Percentiles rank a stretch among this genome's conserved stretches.
Evolutionary conservation across 2,888 invertebrate genomes (phyloP).

Genomic region (Synergus itoensis): DNA sequence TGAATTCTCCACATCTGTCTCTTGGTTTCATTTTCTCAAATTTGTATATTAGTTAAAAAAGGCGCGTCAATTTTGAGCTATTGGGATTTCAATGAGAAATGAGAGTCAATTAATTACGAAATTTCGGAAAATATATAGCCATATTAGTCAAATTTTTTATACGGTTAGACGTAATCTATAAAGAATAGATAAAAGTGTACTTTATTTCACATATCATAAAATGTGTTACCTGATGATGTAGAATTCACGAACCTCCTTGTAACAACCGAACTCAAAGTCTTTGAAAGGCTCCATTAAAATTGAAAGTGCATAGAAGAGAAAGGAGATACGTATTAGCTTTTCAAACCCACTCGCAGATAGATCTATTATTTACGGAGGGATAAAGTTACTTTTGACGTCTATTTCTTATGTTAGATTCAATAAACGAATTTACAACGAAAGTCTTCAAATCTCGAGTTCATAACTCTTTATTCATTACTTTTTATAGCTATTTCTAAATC

Average conservation of each 20-base stretch:
- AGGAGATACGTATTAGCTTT: not conserved
- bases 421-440: not conserved
- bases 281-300: conserved; percentile 18
- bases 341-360: not conserved
- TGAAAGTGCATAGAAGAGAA: not conserved
- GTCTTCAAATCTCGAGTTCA: too few species aligned
- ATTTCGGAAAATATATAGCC: too few species aligned
- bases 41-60: not conserved
- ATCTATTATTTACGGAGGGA: conserved; percentile 9
- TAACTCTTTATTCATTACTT: not conserved
- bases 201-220: not conserved
- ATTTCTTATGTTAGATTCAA: not conserved
- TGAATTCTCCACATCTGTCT: not conserved
- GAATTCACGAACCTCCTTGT: not conserved
- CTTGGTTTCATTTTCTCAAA: not conserved
- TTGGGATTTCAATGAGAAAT: too few species aligned
- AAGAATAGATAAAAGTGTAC: too few species aligned
- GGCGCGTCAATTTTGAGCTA: too few species aligned
- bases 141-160: too few species aligned
- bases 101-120: too few species aligned
- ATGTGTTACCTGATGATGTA: conserved; percentile 8
- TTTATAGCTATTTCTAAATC: too few species aligned
- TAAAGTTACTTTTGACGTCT: not conserved
- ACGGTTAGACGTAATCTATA: too few species aligned
- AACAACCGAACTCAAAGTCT: not conserved